phyloP scores from a whole-genome alignment of 2,888 invertebrate species.

The Serripes groenlandicus region DNA sequence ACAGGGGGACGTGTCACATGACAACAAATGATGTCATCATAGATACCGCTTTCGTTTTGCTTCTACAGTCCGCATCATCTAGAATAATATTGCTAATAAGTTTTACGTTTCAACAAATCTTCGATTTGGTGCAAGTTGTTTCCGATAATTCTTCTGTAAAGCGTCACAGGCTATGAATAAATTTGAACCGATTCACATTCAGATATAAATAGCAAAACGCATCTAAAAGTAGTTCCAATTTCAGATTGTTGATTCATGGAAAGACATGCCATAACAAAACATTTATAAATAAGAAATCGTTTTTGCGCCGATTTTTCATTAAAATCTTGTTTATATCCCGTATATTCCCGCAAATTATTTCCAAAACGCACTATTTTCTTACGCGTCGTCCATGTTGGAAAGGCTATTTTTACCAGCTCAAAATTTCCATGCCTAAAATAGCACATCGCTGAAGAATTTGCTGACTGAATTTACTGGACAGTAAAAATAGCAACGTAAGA shows the following conservation, averaged over 20 bases:
- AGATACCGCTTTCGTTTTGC: constrained; percentile 24
- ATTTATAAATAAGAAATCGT: no score
- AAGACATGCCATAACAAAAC: no score
- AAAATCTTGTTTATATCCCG: no score
- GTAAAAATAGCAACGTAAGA: constrained; percentile 83
- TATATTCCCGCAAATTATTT: no score
- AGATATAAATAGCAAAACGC: not conserved
- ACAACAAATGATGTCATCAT: constrained; percentile 58
- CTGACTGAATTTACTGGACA: constrained; percentile 82
- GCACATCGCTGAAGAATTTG: constrained; percentile 58
- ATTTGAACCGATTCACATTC: not conserved
- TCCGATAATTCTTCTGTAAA: not conserved
- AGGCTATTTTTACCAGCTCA: constrained; percentile 67
- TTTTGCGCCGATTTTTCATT: no score
- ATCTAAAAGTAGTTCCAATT: not conserved
- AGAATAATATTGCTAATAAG: not conserved
- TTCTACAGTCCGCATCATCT: not conserved
- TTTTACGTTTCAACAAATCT: not conserved
- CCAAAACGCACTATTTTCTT: constrained; percentile 61
- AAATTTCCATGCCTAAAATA: constrained; percentile 71
- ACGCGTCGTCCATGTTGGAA: constrained; percentile 60
- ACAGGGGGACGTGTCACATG: constrained; percentile 38
- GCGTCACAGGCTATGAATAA: constrained; percentile 7
- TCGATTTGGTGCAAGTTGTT: not conserved
- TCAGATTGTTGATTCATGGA: not conserved